Evolutionary conservation across 2,888 invertebrate genomes (phyloP).

Genomic region (Cyaniris semiargus): DNA sequence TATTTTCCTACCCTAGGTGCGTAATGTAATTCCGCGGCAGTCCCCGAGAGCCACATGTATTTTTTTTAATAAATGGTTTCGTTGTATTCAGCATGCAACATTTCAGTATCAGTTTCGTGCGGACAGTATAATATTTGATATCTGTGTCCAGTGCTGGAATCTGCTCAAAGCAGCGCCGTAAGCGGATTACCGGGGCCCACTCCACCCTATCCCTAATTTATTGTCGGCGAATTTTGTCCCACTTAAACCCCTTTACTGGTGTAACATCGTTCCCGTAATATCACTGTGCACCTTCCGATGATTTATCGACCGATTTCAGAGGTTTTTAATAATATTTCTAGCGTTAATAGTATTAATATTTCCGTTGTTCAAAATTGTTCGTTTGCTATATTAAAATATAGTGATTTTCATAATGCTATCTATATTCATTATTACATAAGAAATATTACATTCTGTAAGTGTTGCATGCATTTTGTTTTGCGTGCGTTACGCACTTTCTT

Average conservation of each 20-base stretch:
- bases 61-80: too few relatives aligned
- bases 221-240: conserved; percentile 40
- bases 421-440: neutral
- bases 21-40: too few relatives aligned
- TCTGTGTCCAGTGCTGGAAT: conserved; percentile 32
- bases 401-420: neutral
- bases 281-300: neutral
- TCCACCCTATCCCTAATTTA: conserved; percentile 45
- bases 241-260: conserved; percentile 34
- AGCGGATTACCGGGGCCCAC: conserved; percentile 45
- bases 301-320: neutral
- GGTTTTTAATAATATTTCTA: neutral
- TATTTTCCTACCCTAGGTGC: too few relatives aligned
- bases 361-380: neutral
- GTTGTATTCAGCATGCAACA: too few relatives aligned
- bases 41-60: too few relatives aligned
- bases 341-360: neutral
- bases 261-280: neutral
- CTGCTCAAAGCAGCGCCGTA: conserved; percentile 43
- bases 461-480: neutral
- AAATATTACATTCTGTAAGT: neutral
- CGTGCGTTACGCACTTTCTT: conserved; percentile 4
- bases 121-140: conserved; percentile 11
- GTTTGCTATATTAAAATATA: too few relatives aligned
- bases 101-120: neutral